Conservation (phyloP, 2,888 invertebrate genomes). For the Habrosyne pyritoides region DNA sequence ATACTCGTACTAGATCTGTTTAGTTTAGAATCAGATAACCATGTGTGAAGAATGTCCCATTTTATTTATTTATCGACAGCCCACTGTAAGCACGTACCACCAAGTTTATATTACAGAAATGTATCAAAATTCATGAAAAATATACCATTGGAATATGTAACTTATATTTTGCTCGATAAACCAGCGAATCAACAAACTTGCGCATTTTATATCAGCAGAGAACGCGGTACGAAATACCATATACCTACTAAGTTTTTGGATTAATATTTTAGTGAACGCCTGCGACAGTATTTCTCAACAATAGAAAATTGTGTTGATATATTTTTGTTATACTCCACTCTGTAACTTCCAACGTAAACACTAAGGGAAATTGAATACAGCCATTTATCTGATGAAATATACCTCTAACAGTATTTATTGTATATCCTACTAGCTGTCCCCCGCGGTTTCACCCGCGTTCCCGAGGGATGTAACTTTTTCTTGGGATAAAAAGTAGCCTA, state of each 20-base stretch:
- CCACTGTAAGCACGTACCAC: not conserved
- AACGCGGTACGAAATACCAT: not conserved
- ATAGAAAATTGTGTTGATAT: not conserved
- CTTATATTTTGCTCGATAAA: not conserved
- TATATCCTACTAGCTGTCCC: too few relatives aligned
- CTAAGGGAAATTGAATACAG: not conserved
- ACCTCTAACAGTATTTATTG: not conserved
- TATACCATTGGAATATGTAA: not conserved
- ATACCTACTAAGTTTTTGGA: not conserved
- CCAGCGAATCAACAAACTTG: not conserved
- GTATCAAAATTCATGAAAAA: not conserved
- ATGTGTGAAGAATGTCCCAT: too few relatives aligned
- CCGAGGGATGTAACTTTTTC: too few relatives aligned
- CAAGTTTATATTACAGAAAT: not conserved
- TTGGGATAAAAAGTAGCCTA: too few relatives aligned
- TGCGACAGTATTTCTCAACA: not conserved
- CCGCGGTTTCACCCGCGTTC: too few relatives aligned
- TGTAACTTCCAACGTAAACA: not conserved
- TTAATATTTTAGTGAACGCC: conserved; percentile 2
- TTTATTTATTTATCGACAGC: too few relatives aligned
- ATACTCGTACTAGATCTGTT: too few relatives aligned
- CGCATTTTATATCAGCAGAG: not conserved
- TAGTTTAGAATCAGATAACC: too few relatives aligned
- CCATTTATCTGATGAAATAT: not conserved
- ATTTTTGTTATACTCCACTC: not conserved